Percentiles rank a stretch among this genome's conserved stretches.
Conservation (phyloP, 2,113 vertebrate genomes). For the Marcusenius ussheri region DNA sequence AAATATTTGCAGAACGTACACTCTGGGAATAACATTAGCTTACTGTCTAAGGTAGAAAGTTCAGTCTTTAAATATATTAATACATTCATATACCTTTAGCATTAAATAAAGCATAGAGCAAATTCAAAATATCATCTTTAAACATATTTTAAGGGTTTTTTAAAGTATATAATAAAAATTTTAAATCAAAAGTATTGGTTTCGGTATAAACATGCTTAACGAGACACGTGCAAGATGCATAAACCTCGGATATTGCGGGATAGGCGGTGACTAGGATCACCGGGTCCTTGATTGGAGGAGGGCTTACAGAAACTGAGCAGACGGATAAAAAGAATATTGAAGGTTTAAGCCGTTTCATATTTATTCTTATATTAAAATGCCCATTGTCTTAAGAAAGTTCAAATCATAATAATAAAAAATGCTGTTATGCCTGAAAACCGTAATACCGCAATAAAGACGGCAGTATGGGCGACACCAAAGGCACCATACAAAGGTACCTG, state of each 20-base stretch:
- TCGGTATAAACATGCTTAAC: not conserved
- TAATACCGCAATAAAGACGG: slow-evolving; percentile 26
- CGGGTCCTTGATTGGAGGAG: not conserved
- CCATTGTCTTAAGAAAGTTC: slow-evolving; percentile 7
- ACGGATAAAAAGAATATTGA: not conserved
- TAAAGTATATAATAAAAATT: not conserved
- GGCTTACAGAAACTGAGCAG: not conserved
- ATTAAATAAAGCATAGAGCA: not conserved
- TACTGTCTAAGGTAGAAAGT: not conserved
- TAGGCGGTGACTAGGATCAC: not conserved
- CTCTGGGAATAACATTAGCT: not conserved
- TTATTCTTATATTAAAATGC: not conserved
- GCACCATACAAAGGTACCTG: slow-evolving; percentile 29
- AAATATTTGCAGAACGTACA: not conserved
- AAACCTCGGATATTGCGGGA: not conserved
- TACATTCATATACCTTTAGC: not conserved
- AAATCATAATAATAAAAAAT: slow-evolving; percentile 2
- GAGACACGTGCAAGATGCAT: not conserved
- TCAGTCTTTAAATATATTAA: not conserved
- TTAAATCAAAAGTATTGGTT: not conserved
- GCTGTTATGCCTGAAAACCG: not conserved
- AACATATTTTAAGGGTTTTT: not conserved
- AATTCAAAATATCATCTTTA: not conserved
- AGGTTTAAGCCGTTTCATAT: not conserved
- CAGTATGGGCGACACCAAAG: slow-evolving; percentile 30